These are phyloP conservation scores for Pseudonaja textilis DNA, from an alignment of 2,113 vertebrate genomes.

Conservation along the genomic window DNA sequence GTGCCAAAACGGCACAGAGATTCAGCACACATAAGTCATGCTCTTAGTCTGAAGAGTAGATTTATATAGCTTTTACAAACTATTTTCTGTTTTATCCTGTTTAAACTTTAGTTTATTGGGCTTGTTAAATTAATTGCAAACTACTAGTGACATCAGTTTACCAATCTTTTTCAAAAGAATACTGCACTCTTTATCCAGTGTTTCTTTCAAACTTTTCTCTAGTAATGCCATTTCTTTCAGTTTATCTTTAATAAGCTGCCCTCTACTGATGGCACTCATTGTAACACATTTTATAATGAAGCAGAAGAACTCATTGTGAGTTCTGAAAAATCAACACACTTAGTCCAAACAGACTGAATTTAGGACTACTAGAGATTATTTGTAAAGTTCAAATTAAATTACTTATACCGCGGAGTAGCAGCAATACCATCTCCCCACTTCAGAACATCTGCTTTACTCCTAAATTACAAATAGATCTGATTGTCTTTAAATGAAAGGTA, in stretches of 20 bases:
- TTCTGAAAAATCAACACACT: background rate
- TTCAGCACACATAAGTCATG: background rate
- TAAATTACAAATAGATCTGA: background rate
- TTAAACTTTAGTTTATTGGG: slow-evolving; percentile 14
- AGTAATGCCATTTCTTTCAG: background rate
- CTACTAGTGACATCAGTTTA: slow-evolving; percentile 29
- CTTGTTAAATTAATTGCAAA: slow-evolving; percentile 18
- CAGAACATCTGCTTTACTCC: background rate
- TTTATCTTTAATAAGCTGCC: slow-evolving; percentile 20
- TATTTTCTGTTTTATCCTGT: background rate
- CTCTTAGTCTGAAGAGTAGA: background rate
- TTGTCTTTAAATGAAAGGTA: slow-evolving; percentile 14
- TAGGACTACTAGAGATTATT: rapidly evolving
- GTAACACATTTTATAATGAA: background rate
- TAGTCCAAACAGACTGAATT: background rate
- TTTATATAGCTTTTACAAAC: slow-evolving; percentile 9
- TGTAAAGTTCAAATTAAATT: background rate
- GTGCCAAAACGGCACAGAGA: background rate
- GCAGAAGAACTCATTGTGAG: background rate
- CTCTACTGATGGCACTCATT: slow-evolving; percentile 4
- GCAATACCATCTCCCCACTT: background rate
- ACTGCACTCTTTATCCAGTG: background rate
- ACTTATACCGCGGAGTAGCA: background rate
- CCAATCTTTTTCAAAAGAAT: slow-evolving; percentile 17
- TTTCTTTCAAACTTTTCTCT: background rate